Percentiles rank a stretch among this genome's conserved stretches.
phyloP scores from a whole-genome alignment of 2,888 invertebrate species.

The Mystacides longicornis region DNA sequence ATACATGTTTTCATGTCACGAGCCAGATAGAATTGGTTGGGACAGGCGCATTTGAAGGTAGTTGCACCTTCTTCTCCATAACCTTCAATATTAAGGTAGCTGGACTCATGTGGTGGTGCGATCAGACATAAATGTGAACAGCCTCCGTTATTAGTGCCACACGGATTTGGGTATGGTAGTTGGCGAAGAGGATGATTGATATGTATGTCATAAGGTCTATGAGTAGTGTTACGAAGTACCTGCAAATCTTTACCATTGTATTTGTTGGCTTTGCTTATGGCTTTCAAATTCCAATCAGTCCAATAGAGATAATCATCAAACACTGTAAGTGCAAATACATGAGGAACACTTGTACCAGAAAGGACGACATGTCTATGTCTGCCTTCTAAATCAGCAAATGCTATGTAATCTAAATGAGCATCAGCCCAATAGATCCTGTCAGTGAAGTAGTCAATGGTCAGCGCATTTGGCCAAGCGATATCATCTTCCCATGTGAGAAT shows the following conservation, averaged over 20 bases:
- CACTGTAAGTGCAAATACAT: constrained; percentile 89
- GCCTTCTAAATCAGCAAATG: constrained; percentile 89
- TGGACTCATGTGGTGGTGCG: constrained; percentile 70
- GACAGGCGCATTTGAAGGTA: constrained; percentile 82
- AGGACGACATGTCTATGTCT: constrained; percentile 75
- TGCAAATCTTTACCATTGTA: constrained; percentile 73
- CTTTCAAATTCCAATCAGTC: constrained; percentile 98
- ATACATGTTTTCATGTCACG: constrained; percentile 80
- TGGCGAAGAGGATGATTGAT: constrained; percentile 86
- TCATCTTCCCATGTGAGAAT: constrained; percentile 90
- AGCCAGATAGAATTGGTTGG: constrained; percentile 84
- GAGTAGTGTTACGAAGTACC: constrained; percentile 81
- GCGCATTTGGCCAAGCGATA: constrained; percentile 97
- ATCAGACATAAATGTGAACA: constrained; percentile 94
- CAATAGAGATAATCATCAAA: constrained; percentile 93
- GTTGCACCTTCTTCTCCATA: constrained; percentile 76
- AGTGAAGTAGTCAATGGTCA: constrained; percentile 94
- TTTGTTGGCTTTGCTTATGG: constrained; percentile 85
- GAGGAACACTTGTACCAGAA: constrained; percentile 77
- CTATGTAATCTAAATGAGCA: constrained; percentile 96
- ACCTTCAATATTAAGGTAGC: constrained; percentile 68
- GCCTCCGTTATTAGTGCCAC: constrained; percentile 86
- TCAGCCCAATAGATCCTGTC: constrained; percentile 96
- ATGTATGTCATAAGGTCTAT: constrained; percentile 90
- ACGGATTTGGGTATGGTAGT: constrained; percentile 80